Evolutionary conservation across 2,888 invertebrate genomes (phyloP).

Genomic region (Diloba caeruleocephala): DNA sequence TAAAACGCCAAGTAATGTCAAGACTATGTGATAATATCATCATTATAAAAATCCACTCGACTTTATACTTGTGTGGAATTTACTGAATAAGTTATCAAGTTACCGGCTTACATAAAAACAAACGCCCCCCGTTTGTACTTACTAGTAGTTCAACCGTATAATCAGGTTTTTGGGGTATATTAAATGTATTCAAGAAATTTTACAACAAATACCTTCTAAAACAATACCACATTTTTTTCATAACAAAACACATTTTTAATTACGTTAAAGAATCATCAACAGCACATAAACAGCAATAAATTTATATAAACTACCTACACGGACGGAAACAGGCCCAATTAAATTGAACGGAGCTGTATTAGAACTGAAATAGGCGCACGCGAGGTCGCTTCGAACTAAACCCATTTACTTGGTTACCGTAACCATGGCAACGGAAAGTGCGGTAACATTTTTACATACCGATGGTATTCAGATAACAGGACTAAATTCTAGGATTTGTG

Average conservation of each 20-base stretch:
- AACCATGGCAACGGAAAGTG: conserved; percentile 53
- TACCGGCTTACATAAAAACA: too few relatives aligned
- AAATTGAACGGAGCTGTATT: conserved; percentile 29
- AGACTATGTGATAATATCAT: too few relatives aligned
- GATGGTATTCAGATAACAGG: conserved; percentile 28
- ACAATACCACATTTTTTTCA: not conserved
- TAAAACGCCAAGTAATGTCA: too few relatives aligned
- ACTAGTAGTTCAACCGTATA: too few relatives aligned
- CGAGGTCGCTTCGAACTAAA: conserved; percentile 41
- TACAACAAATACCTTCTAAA: conserved; percentile 1
- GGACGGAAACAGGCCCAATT: conserved; percentile 40
- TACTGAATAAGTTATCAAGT: too few relatives aligned
- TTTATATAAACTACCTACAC: conserved; percentile 44
- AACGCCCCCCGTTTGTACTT: too few relatives aligned
- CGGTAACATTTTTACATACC: conserved; percentile 34
- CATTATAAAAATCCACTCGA: too few relatives aligned
- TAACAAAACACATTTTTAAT: conserved; percentile 4
- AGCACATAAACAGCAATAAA: conserved; percentile 27
- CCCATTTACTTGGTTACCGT: conserved; percentile 56
- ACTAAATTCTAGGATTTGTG: conserved; percentile 22
- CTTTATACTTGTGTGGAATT: too few relatives aligned
- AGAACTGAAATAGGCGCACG: conserved; percentile 47
- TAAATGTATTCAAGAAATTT: not conserved
- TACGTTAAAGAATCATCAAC: conserved; percentile 21
- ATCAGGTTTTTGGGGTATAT: too few relatives aligned